Base-by-base conservation (phyloP, 2,888 invertebrate species). In the Zygothrica quintamaculata region DNA sequence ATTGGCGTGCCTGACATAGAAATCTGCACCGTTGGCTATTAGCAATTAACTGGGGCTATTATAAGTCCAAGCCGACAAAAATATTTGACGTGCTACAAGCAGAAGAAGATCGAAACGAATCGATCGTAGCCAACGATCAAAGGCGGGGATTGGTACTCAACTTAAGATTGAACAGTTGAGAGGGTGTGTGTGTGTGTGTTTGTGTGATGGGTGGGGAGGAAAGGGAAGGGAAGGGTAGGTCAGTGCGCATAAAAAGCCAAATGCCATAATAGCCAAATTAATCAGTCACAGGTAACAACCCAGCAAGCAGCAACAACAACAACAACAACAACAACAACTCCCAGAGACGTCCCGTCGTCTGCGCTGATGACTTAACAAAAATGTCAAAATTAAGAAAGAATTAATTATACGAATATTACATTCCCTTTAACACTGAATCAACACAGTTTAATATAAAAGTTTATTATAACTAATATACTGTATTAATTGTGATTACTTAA, bases 41-140 rank as follows among this genome's bases (percentile, higher is more conserved):
- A 84, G 84, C 84, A 84, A 87, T 84, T 84, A 84, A 84, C 87
- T 84, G 87, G 84, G 84, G 76, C 87, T 84, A 84, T 84, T 84
- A 84, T 86, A 68, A 87, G 72, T 71, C 56, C 46, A 46, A 73
- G 52, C 62, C 58, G 68, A 72, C 70, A 70, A 48, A 66, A 59
- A 73, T 72, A 81, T 75, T 86, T 82, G 82, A 82, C 84, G 73
- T 86, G 87, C 84, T 77, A 82, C 71, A 86, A 86, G 75, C 84
- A 84, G 82, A 86, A 82, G 87, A 86, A 84, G 86, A 86, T 84
- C 84, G 81, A 81, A 81, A 77, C 84, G 85, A 84, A 84, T 77
- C 87, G 87, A 84, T 75, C 84, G 69, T 42, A 65, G 64, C 39
- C 58, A 60, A 69, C 65, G 71, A 68, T 70, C 61, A 70, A 50